These are phyloP conservation scores for Epirrita christyi DNA, from an alignment of 2,888 invertebrate species.

Conservation along the genomic window DNA sequence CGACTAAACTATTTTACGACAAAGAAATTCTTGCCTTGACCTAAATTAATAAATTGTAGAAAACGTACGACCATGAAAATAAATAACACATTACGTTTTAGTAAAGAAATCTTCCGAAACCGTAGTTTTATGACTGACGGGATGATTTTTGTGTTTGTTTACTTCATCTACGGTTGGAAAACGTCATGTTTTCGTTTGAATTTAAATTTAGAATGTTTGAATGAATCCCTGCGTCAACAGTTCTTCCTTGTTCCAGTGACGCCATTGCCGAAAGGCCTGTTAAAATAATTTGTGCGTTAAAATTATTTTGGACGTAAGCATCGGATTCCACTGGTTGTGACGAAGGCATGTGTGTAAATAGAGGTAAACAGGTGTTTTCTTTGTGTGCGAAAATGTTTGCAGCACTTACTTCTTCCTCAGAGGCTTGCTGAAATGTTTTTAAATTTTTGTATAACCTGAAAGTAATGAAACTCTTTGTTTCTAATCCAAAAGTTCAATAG, in stretches of 20 bases:
- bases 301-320: slow-evolving; percentile 26
- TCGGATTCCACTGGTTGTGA: slow-evolving; percentile 22
- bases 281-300: slow-evolving; percentile 26
- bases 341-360: slow-evolving; percentile 30
- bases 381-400: slow-evolving; percentile 4
- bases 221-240: slow-evolving; percentile 43
- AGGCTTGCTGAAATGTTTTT: background rate
- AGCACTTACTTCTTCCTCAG: background rate
- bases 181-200: slow-evolving; percentile 42
- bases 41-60: slow-evolving; percentile 39
- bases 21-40: slow-evolving; percentile 39
- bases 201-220: slow-evolving; percentile 45
- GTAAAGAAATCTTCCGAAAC: slow-evolving; percentile 22
- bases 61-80: slow-evolving; percentile 29
- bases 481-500: no score
- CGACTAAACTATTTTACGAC: slow-evolving; percentile 14
- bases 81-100: slow-evolving; percentile 14
- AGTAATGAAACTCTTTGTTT: no score
- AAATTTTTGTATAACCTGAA: no score
- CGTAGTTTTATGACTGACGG: slow-evolving; percentile 12
- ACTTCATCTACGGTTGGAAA: slow-evolving; percentile 29
- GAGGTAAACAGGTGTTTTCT: slow-evolving; percentile 25
- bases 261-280: slow-evolving; percentile 28
- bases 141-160: slow-evolving; percentile 36
- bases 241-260: slow-evolving; percentile 35